phyloP scores from a whole-genome alignment of 37 sponge, comb jelly and placozoan species.

The Aplysina aerophoba region DNA sequence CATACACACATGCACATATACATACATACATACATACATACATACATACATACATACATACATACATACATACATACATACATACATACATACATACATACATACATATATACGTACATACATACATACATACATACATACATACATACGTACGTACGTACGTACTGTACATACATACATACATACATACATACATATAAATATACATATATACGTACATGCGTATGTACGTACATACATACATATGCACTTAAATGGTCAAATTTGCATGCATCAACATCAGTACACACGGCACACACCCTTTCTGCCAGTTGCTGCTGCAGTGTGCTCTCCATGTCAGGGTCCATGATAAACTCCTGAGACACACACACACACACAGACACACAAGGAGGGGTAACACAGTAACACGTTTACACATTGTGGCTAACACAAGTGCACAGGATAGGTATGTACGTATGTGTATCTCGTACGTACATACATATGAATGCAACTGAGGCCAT shows the following conservation, averaged over 20 bases:
- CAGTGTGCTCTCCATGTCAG: conserved; percentile 69
- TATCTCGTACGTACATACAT: too few relatives aligned
- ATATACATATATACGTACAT: background rate
- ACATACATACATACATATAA: conserved; percentile 3
- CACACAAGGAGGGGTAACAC: too few relatives aligned
- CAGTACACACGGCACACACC: conserved; percentile 21
- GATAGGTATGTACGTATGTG: too few relatives aligned
- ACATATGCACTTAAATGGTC: background rate
- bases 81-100: background rate
- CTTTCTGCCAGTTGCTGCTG: conserved; percentile 46
- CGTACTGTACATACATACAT: background rate
- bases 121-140: background rate
- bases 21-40: background rate
- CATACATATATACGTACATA: conserved; percentile 1
- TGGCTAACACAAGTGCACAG: too few relatives aligned
- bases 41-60: background rate
- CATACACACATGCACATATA: background rate
- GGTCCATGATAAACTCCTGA: conserved; percentile 94
- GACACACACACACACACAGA: too few relatives aligned
- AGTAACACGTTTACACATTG: too few relatives aligned
- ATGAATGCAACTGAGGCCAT: too few relatives aligned
- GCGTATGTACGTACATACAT: background rate
- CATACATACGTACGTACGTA: conserved; percentile 16
- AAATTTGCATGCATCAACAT: background rate
- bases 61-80: background rate